Conservation (phyloP, 2,797 vertebrate species). For the Phataginus tricuspis region DNA sequence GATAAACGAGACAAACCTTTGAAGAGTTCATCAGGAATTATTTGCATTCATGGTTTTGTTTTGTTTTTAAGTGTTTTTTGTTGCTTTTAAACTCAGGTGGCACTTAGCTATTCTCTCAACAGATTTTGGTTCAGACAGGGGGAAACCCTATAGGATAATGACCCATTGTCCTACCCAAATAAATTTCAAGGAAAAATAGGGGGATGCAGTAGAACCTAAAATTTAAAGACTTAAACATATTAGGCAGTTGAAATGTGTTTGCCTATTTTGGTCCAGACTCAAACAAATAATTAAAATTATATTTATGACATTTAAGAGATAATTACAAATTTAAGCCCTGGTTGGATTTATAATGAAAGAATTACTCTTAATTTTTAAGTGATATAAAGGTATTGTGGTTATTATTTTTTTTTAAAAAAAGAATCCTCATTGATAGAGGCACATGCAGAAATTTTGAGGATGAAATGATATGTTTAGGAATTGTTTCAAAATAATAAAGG, state of each 20-base stretch:
- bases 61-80: constrained; percentile 1
- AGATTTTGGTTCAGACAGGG: background rate
- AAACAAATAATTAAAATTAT: constrained; percentile 35
- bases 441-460: background rate
- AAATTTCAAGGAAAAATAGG: background rate
- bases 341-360: background rate
- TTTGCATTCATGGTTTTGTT: constrained; percentile 61
- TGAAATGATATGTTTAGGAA: background rate
- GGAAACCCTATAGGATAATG: background rate
- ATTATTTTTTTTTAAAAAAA: background rate
- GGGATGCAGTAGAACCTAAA: background rate
- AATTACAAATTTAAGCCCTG: background rate
- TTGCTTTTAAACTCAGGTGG: constrained; percentile 68
- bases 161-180: background rate
- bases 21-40: constrained; percentile 78
- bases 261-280: background rate
- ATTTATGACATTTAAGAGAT: background rate
- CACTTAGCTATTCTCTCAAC: constrained; percentile 52
- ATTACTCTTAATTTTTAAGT: background rate
- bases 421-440: background rate
- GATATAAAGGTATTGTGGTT: background rate
- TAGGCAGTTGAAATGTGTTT: background rate
- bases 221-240: background rate
- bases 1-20: constrained; percentile 60
- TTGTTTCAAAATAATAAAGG: constrained; percentile 1